A percentile compares a stretch with the other conserved stretches of the same genome.
phyloP scores from a whole-genome alignment of 2,797 vertebrate genomes.

The Lagodon rhomboides region DNA sequence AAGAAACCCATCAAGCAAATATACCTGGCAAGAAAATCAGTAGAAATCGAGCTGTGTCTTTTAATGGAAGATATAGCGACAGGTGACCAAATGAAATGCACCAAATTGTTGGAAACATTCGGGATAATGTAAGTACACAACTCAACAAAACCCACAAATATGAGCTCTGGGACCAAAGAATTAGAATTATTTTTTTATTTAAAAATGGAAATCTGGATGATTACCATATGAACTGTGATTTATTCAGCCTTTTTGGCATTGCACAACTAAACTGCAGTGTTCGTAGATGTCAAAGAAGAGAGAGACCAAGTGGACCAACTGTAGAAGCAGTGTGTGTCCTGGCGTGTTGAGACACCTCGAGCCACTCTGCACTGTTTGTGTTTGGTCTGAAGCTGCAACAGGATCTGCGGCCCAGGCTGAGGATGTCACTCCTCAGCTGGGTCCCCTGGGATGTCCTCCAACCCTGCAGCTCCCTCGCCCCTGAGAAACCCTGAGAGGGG shows the following conservation, averaged over 20 bases:
- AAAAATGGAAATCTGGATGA: slow-evolving; percentile 6
- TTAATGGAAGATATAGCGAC: too few relatives aligned
- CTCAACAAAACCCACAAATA: neutral
- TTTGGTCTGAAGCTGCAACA: slow-evolving; percentile 76
- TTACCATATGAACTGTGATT: slow-evolving; percentile 19
- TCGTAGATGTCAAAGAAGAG: slow-evolving; percentile 33
- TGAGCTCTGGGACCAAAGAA: neutral
- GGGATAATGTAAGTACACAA: too few relatives aligned
- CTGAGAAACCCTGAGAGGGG: neutral
- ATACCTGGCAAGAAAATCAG: too few relatives aligned
- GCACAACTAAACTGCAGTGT: neutral
- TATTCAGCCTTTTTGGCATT: slow-evolving; percentile 5
- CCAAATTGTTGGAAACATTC: too few relatives aligned
- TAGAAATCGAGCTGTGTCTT: too few relatives aligned
- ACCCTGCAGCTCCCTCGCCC: slow-evolving; percentile 20
- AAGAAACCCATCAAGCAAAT: too few relatives aligned
- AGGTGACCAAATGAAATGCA: too few relatives aligned
- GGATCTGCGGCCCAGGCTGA: slow-evolving; percentile 54
- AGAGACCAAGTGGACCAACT: slow-evolving; percentile 35
- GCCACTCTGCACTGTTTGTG: slow-evolving; percentile 69
- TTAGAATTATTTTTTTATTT: neutral
- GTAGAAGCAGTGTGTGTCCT: slow-evolving; percentile 4
- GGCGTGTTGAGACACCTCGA: slow-evolving; percentile 68
- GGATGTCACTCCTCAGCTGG: slow-evolving; percentile 60
- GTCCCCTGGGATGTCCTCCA: slow-evolving; percentile 45